Evolutionary conservation across 1,140 invertebrate genomes (phyloP), one percentile per base, ranked within the genome.

Genomic region (Macrosteles quadrilineatus): DNA sequence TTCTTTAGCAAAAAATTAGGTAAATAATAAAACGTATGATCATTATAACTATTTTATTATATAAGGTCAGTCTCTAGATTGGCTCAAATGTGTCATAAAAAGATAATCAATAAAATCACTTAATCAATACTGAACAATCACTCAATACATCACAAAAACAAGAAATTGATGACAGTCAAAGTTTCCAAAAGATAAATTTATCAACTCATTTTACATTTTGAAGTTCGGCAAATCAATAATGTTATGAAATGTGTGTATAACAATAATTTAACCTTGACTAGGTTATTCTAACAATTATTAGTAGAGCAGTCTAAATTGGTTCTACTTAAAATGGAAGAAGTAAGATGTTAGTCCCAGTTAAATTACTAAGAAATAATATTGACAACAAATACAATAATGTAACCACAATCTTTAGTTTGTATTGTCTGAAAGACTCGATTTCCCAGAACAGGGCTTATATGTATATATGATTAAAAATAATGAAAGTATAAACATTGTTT

Each of bases 41-140:
- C 23, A 21, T 9, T 21, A n/a, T 59, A 59, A 25, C 25, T 21
- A 59, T 14, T 21, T 59, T 59, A 27, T 27, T 59, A 29, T 23
- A 59, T 59, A 59, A 50, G 21, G 55, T 59, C 55, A 59, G 55
- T 59, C 55, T 59, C 55, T 59, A 59, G 25, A 27, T 59, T 30
- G 55, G 55, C 55, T 59, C 55, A 59, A 59, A 50, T 25, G 12
- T 25, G 12, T 21, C 4, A 6, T 59, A 59, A 4, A 59, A 25
- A 59, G 55, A 29, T 50, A 19, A 11, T n/a, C 4, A 19, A 11
- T 4, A 6, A 23, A 6, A 3, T 36, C 14, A 4, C 4, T 6
- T 14, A 14, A 36, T 19, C 21, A n/a, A 23, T n/a, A 50, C 47
- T 19, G 47, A 19, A 50, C 47, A 50, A 19, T 50, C 47, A 50